Base-by-base conservation (phyloP, 1,140 invertebrate species). In the Sinonovacula constricta region DNA sequence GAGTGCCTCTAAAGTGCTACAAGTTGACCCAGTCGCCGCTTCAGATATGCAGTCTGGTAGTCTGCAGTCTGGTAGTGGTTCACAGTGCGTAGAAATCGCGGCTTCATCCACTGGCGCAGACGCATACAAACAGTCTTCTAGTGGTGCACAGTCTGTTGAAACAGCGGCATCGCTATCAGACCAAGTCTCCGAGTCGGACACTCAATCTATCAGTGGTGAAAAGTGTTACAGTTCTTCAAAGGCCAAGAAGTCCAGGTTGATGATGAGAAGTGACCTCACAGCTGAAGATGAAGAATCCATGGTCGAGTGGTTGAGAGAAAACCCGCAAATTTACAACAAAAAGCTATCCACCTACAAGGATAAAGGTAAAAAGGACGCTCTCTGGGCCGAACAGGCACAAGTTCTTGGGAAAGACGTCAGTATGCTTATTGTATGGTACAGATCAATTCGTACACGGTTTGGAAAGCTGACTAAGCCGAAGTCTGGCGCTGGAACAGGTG, bases 361-460 rank as follows among this genome's bases (percentile, higher is more conserved):
- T n/a, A 62, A 62, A 34, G 59, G 26, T 4, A 62, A 62, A 30
- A 62, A 62, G 26, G 59, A 62, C 26, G 26, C 7, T 28, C 26
- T 62, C 4, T 62, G 59, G 59, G 31, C 26, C n/a, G 59, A 62
- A n/a, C 59, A 62, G 4, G 7, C 59, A 5, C 3, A 31, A n/a
- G 3, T 62, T 4, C 7, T 62, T 3, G 59, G 31, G n/a, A 62
- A 31, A 28, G 3, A 62, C 18, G 53, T 54, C 18, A 7, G 4
- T 4, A 54, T 7, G 4, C 53, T 54, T 18, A 54, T 18, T 4
- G 53, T 54, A 18, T 54, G n/a, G 3, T 54, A 54, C 18, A 4
- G 53, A 26, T 54, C 53, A 7, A 54, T 54, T 18, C 4, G 69
- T 22, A 72, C 51, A 14, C 24, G 69, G 31, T 72, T 45, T 74